Evolutionary conservation across 1,140 invertebrate species (phyloP).

Genomic region (Hylaeus volcanicus): DNA sequence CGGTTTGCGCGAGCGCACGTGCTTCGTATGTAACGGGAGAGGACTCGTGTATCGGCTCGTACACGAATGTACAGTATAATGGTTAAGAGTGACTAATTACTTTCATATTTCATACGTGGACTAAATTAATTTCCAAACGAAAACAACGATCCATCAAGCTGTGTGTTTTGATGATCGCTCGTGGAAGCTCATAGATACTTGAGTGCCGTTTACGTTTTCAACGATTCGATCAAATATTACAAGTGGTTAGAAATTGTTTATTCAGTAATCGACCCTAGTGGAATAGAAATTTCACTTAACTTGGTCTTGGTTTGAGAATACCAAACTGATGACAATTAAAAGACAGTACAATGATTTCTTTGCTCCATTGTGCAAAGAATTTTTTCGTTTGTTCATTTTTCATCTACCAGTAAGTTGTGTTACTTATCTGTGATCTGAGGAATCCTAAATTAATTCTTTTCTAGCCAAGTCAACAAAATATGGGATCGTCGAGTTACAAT

Average conservation of each 20-base stretch:
- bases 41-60: not conserved
- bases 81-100: conserved; percentile 27
- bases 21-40: not conserved
- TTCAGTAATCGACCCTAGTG: not conserved
- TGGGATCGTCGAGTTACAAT: no score
- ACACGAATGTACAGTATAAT: not conserved
- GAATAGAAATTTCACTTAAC: not conserved
- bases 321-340: no score
- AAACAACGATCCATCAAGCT: conserved; percentile 33
- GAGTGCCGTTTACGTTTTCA: not conserved
- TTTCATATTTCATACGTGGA: conserved; percentile 36
- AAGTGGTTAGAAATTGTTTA: not conserved
- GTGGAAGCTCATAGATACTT: not conserved
- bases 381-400: no score
- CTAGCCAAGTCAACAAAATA: no score
- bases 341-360: no score
- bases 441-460: no score
- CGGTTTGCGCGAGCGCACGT: not conserved
- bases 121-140: conserved; percentile 40
- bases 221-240: not conserved
- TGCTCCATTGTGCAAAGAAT: no score
- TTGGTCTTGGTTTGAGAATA: no score
- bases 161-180: conserved; percentile 17
- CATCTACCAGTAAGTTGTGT: no score
- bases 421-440: no score